Percentiles rank a stretch among this genome's conserved stretches.
Conservation (phyloP, 2,888 invertebrate species). For the Brenthis hecate region DNA sequence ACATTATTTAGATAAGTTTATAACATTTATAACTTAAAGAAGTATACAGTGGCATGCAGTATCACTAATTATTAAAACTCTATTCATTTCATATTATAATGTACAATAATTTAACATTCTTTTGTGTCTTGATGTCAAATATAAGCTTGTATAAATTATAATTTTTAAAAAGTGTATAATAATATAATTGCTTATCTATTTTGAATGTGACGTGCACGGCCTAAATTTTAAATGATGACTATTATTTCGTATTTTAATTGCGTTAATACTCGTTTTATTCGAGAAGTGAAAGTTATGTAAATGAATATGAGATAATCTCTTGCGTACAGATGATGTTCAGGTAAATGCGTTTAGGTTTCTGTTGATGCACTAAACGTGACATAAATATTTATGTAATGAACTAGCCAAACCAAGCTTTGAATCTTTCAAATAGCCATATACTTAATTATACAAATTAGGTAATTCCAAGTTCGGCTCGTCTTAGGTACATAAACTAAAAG, state of each 20-base stretch:
- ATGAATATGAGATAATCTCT: conserved; percentile 32
- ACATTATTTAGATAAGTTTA: conserved; percentile 38
- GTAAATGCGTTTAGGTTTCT: conserved; percentile 37
- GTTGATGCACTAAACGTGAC: conserved; percentile 38
- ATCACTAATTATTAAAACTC: not conserved
- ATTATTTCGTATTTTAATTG: conserved; percentile 25
- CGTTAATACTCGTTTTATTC: conserved; percentile 30
- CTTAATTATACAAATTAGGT: not conserved
- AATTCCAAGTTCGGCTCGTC: not conserved
- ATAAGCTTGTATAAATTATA: conserved; percentile 3
- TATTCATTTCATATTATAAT: not conserved
- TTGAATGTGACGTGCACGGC: not conserved
- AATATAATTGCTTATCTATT: not conserved
- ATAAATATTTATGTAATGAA: conserved; percentile 34
- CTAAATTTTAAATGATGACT: not conserved
- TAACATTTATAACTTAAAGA: conserved; percentile 16
- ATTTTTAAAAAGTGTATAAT: not conserved
- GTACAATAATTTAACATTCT: no score
- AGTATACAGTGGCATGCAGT: conserved; percentile 13
- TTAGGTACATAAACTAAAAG: not conserved
- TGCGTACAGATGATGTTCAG: conserved; percentile 28
- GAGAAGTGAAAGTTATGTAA: conserved; percentile 39
- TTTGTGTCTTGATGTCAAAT: not conserved
- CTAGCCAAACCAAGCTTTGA: conserved; percentile 19
- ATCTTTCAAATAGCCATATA: not conserved